Conservation (phyloP, 2,888 invertebrate genomes). For the Dryobota labecula region DNA sequence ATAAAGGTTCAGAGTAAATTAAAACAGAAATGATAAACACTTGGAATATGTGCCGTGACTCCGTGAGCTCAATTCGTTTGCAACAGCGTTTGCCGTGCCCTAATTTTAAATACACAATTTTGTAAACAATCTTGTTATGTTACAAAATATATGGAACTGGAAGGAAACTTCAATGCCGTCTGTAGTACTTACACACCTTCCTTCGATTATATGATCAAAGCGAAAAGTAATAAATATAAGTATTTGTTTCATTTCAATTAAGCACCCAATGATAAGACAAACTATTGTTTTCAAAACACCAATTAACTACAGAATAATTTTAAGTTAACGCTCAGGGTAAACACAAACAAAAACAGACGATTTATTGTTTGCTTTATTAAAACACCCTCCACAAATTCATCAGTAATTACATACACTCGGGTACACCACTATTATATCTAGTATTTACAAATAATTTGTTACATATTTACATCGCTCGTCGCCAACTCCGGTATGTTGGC, state of each 20-base stretch:
- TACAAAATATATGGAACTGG: background rate
- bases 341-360: conserved; percentile 67
- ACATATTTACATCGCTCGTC: conserved; percentile 77
- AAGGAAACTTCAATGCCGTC: background rate
- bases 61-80: conserved; percentile 17
- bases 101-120: conserved; percentile 29
- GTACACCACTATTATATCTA: conserved; percentile 80
- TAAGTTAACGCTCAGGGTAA: conserved; percentile 12
- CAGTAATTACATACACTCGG: conserved; percentile 85
- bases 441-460: conserved; percentile 80
- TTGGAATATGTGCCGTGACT: conserved; percentile 23
- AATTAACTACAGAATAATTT: conserved; percentile 4
- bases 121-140: background rate
- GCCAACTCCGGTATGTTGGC: conserved; percentile 64
- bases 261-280: background rate
- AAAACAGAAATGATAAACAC: conserved; percentile 50
- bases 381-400: conserved; percentile 87
- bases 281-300: conserved; percentile 1
- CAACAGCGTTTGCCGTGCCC: conserved; percentile 13
- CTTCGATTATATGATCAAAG: background rate
- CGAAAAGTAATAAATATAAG: background rate
- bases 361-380: conserved; percentile 88
- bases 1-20: conserved; percentile 14
- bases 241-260: background rate
- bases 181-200: background rate